Evolutionary conservation across 2,888 invertebrate species (phyloP).

Genomic region (Rhorus exstirpatorius): DNA sequence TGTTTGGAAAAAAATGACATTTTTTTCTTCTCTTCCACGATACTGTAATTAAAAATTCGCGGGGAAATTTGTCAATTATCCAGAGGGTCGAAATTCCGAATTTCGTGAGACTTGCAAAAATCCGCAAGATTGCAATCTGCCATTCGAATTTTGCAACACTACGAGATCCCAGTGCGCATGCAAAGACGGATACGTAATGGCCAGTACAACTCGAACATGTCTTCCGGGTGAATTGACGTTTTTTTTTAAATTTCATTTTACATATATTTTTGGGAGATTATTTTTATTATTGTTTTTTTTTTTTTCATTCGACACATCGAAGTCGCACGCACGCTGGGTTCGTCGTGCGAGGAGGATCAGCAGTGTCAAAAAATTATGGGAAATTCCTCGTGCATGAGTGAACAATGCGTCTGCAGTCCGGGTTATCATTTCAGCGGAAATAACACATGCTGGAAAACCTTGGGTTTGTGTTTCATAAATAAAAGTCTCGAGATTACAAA

Average conservation of each 20-base stretch:
- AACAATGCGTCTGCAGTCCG: slow-evolving; percentile 75
- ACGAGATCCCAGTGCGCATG: slow-evolving; percentile 75
- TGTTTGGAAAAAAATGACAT: too few species aligned
- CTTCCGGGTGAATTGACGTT: slow-evolving; percentile 72
- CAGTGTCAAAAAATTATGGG: slow-evolving; percentile 71
- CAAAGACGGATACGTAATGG: slow-evolving; percentile 61
- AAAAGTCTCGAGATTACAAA: not conserved
- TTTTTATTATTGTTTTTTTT: not conserved
- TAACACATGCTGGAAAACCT: slow-evolving; percentile 70
- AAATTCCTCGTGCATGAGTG: slow-evolving; percentile 72
- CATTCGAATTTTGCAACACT: slow-evolving; percentile 73
- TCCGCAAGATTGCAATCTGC: slow-evolving; percentile 69
- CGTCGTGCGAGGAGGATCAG: slow-evolving; percentile 70
- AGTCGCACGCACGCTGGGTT: slow-evolving; percentile 47
- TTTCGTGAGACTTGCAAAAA: slow-evolving; percentile 70
- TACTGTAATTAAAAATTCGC: slow-evolving; percentile 52
- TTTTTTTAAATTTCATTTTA: slow-evolving; percentile 3
- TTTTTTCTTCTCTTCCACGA: not conserved
- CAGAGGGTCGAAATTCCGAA: slow-evolving; percentile 16
- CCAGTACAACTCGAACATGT: slow-evolving; percentile 67
- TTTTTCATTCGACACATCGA: not conserved
- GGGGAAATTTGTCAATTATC: not conserved
- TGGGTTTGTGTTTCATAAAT: slow-evolving; percentile 64
- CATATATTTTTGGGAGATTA: not conserved
- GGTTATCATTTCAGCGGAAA: slow-evolving; percentile 71